phyloP scores from a whole-genome alignment of 2,113 vertebrate species.

The Camelus bactrianus region DNA sequence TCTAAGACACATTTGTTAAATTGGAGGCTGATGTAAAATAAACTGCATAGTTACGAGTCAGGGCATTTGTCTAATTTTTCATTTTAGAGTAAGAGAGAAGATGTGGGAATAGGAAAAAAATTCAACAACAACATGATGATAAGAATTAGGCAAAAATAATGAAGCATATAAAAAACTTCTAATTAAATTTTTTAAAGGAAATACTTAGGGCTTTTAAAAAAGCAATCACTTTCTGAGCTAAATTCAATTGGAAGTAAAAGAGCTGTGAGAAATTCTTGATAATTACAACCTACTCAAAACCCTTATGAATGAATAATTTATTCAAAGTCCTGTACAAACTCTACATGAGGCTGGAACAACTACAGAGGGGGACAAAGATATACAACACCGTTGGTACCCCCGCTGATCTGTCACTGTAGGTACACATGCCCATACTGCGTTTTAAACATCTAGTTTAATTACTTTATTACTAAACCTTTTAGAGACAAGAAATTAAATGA shows the following conservation, averaged over 20 bases:
- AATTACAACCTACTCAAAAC: slow-evolving; percentile 53
- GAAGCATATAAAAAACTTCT: slow-evolving; percentile 41
- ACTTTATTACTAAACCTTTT: neutral
- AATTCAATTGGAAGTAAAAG: slow-evolving; percentile 48
- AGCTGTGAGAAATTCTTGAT: slow-evolving; percentile 41
- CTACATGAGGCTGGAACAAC: neutral
- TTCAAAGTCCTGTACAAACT: slow-evolving; percentile 11
- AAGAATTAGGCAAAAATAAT: slow-evolving; percentile 67
- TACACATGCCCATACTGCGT: neutral
- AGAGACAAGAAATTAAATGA: slow-evolving; percentile 12
- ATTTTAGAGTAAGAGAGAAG: neutral
- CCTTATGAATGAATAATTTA: slow-evolving; percentile 10
- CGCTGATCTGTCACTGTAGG: neutral
- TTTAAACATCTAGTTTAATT: neutral
- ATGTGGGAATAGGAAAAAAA: slow-evolving; percentile 35
- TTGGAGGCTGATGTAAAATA: neutral
- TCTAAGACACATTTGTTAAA: neutral
- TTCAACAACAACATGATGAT: slow-evolving; percentile 28
- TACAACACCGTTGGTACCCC: neutral
- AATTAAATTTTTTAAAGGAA: slow-evolving; percentile 12
- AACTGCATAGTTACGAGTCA: neutral
- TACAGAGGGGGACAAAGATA: neutral
- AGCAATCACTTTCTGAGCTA: slow-evolving; percentile 31
- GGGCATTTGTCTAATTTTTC: neutral
- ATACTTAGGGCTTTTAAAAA: slow-evolving; percentile 43